These are phyloP conservation scores for Rhadina sibilatrix DNA, from an alignment of 2,113 vertebrate genomes.

Conservation along the genomic window DNA sequence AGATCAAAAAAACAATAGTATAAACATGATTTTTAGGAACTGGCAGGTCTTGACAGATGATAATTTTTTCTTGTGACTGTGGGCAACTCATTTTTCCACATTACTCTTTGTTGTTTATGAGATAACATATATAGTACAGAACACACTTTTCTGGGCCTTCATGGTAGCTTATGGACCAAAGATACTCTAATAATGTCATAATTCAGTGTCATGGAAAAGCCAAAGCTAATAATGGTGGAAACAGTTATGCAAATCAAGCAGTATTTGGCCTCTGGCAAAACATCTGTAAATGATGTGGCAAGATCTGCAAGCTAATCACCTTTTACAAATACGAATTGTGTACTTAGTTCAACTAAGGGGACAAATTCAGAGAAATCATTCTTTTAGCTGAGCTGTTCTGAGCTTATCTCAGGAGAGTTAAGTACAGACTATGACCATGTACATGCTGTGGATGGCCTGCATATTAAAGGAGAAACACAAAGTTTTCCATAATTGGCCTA, in stretches of 20 bases:
- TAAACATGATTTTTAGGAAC: not conserved
- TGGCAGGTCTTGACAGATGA: not conserved
- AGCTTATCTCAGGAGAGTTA: not conserved
- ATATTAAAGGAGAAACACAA: not conserved
- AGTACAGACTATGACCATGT: not conserved
- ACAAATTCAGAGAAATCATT: not conserved
- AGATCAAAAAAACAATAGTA: not conserved
- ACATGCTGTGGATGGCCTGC: not conserved
- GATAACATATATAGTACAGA: not conserved
- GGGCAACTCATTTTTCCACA: not conserved
- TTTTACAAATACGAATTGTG: not conserved
- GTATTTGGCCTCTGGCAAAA: constrained; percentile 10
- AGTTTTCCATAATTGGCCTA: not conserved
- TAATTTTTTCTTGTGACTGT: not conserved
- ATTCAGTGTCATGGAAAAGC: not conserved
- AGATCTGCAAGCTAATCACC: not conserved
- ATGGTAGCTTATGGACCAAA: not conserved
- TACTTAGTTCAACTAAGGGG: not conserved
- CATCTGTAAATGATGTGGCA: not conserved
- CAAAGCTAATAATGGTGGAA: not conserved
- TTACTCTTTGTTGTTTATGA: not conserved
- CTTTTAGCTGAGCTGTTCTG: not conserved
- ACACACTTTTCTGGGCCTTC: not conserved
- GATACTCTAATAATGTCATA: not conserved
- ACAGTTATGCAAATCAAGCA: not conserved